These are phyloP conservation scores for Sisyra terminalis DNA, from an alignment of 2,888 invertebrate species.

Conservation along the genomic window DNA sequence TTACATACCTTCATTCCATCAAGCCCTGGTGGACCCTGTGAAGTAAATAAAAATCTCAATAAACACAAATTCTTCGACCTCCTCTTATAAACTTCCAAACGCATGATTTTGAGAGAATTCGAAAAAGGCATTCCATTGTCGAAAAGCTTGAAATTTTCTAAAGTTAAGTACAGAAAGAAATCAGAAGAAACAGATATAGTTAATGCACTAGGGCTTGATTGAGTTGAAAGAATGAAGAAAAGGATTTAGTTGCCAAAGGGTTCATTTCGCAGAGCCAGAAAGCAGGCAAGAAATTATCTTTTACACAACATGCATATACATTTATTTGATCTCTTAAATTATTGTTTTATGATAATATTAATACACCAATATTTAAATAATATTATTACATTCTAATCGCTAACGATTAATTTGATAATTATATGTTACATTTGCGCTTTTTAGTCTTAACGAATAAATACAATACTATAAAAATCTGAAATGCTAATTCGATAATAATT, in stretches of 20 bases:
- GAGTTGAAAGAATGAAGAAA: too few relatives aligned
- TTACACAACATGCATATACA: constrained; percentile 31
- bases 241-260: too few relatives aligned
- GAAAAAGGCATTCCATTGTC: too few relatives aligned
- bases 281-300: constrained; percentile 17
- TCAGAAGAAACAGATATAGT: too few relatives aligned
- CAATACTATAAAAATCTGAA: constrained; percentile 10
- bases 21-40: constrained; percentile 83
- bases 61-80: background rate
- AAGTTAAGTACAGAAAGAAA: too few relatives aligned
- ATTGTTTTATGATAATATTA: constrained; percentile 19
- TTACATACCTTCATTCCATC: constrained; percentile 92
- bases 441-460: constrained; percentile 5
- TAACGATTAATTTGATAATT: background rate
- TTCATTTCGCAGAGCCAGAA: too few relatives aligned
- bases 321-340: constrained; percentile 24
- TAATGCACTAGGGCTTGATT: too few relatives aligned
- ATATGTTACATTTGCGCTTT: background rate
- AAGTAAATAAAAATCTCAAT: constrained; percentile 27
- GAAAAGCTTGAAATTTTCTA: too few relatives aligned
- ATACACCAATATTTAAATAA: constrained; percentile 22
- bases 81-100: too few relatives aligned
- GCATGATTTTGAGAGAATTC: too few relatives aligned
- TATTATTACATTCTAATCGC: constrained; percentile 1
- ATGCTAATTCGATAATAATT: constrained; percentile 5